Evolutionary conservation across 2,888 invertebrate species (phyloP).

Genomic region (Agriopis marginaria): DNA sequence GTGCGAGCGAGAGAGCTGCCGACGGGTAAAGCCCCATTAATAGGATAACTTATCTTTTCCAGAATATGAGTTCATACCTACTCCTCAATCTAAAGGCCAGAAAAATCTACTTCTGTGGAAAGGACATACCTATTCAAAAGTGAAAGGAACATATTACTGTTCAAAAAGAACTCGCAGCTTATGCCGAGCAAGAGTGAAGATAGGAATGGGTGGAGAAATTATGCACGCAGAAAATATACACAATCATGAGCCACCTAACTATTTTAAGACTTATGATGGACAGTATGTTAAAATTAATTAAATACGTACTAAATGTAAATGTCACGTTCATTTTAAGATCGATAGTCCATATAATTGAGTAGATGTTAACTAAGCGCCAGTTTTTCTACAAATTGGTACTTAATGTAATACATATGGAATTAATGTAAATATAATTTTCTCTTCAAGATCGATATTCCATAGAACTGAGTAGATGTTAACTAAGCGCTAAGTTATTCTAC

Average conservation of each 20-base stretch:
- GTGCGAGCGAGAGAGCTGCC: too few species aligned
- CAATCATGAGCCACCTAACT: slow-evolving; percentile 13
- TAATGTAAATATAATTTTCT: too few species aligned
- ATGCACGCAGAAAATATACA: slow-evolving; percentile 12
- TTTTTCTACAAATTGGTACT: too few species aligned
- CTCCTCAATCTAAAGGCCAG: slow-evolving; percentile 16
- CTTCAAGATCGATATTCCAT: too few species aligned
- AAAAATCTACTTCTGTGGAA: slow-evolving; percentile 16
- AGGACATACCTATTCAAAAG: slow-evolving; percentile 20
- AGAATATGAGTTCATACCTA: neutral
- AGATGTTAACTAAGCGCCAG: too few species aligned
- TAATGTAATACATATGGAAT: too few species aligned
- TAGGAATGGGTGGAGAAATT: slow-evolving; percentile 23
- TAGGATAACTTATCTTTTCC: neutral
- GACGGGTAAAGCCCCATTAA: neutral
- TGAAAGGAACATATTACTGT: slow-evolving; percentile 27
- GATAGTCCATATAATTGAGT: too few species aligned
- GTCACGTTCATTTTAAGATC: neutral
- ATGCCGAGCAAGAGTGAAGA: slow-evolving; percentile 22
- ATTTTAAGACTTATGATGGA: slow-evolving; percentile 11
- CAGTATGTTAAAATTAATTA: slow-evolving; percentile 15
- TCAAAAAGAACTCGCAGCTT: slow-evolving; percentile 14
- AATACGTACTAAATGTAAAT: neutral
- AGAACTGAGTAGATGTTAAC: too few species aligned
- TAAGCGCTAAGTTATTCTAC: neutral